phyloP scores from a whole-genome alignment of 2,888 invertebrate genomes.

The Phengaris alcon region DNA sequence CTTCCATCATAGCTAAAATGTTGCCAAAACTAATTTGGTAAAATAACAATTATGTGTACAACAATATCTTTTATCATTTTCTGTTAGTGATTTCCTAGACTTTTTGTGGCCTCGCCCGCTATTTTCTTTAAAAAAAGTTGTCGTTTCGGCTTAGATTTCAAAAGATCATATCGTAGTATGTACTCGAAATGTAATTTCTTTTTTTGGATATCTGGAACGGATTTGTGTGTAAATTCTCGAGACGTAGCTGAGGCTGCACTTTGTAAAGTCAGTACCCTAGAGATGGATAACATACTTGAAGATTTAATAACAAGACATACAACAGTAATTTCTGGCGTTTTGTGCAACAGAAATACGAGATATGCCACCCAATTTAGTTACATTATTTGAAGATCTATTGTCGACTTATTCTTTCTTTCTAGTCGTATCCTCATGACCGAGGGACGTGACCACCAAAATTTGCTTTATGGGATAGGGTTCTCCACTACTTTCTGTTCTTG shows the following conservation, averaged over 20 bases:
- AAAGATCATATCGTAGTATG: background rate
- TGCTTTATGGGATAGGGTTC: too few relatives aligned
- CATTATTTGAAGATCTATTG: too few relatives aligned
- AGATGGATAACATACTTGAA: background rate
- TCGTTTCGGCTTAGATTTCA: background rate
- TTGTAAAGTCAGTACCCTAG: background rate
- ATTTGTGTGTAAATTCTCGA: background rate
- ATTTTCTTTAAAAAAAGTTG: background rate
- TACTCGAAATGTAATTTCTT: background rate
- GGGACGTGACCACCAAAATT: too few relatives aligned
- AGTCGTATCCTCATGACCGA: too few relatives aligned
- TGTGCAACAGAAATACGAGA: too few relatives aligned
- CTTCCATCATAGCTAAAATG: background rate
- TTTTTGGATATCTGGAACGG: background rate
- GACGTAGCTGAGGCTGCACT: background rate
- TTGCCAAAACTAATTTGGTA: background rate
- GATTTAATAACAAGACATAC: background rate
- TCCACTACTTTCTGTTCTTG: too few relatives aligned
- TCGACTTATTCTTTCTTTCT: too few relatives aligned
- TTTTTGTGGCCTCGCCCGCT: background rate
- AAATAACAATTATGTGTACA: background rate
- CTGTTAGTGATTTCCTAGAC: background rate
- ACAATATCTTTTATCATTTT: background rate
- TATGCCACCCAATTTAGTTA: too few relatives aligned
- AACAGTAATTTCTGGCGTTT: background rate